phyloP scores from a whole-genome alignment of 2,888 invertebrate genomes.

The Nesidiocoris tenuis region DNA sequence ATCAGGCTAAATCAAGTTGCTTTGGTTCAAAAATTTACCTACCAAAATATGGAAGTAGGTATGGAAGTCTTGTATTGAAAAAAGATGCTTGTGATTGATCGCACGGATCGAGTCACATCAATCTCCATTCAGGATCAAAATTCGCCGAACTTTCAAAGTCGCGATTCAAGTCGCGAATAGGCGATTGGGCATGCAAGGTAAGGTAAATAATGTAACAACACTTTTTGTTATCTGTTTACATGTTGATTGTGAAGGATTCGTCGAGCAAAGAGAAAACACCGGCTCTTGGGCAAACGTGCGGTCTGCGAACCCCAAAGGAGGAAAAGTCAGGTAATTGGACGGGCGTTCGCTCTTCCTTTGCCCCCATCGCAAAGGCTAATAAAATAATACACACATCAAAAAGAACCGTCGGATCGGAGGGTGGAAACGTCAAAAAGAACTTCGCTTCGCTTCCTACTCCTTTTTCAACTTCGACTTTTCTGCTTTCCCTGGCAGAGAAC shows the following conservation, averaged over 20 bases:
- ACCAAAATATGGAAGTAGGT: too few relatives aligned
- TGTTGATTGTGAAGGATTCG: neutral
- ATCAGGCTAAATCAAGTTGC: too few relatives aligned
- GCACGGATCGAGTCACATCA: too few relatives aligned
- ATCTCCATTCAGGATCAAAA: too few relatives aligned
- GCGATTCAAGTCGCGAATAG: too few relatives aligned
- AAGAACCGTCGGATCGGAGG: slow-evolving; percentile 33
- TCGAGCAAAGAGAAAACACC: neutral
- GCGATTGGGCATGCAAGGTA: too few relatives aligned
- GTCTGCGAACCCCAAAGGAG: neutral
- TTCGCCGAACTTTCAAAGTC: too few relatives aligned
- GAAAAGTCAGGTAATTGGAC: slow-evolving; percentile 39
- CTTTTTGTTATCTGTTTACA: too few relatives aligned
- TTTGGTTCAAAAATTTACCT: too few relatives aligned
- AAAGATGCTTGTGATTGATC: too few relatives aligned
- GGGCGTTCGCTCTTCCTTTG: slow-evolving; percentile 17
- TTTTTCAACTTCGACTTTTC: slow-evolving; percentile 3
- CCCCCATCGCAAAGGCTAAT: slow-evolving; percentile 24
- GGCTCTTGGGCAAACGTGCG: neutral
- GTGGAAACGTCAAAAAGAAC: slow-evolving; percentile 33
- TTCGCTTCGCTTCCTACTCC: neutral
- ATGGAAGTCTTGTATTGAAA: too few relatives aligned
- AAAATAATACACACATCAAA: slow-evolving; percentile 45
- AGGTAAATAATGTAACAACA: too few relatives aligned
- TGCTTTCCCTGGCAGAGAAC: neutral